Evolutionary conservation across 2,113 vertebrate genomes (phyloP), one percentile per base, ranked within the genome.

Genomic region (Ardeotis arabs): DNA sequence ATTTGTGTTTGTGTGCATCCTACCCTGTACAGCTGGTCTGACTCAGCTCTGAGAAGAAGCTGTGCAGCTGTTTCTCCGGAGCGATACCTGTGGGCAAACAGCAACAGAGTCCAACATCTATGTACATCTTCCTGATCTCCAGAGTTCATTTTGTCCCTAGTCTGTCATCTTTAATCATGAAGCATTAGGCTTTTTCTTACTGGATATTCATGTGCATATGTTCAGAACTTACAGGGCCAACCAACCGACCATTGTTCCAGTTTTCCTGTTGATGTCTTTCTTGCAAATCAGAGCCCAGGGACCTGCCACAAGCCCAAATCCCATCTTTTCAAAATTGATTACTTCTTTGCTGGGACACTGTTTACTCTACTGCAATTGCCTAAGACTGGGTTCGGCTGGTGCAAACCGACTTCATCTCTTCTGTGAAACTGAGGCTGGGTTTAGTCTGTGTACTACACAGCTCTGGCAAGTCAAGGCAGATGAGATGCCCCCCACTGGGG

Each of bases 11-110:
- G 92, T 97, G 76, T 92, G 63, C 84, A 92, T 96, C 95, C 73
- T 93, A 78, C 83, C 58, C 95, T 72, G 87, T 79, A 87, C 97
- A 98, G 97, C 97, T 98, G 97, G 96, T 96, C 95, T 97, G 96
- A 97, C 91, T 97, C 96, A 94, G 96, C 83, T 94, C 90, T 53
- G 67, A 84, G 96, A 96, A 96, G 97, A 97, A 93, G 93, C 75
- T 91, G 83, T 95, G 93, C 98, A 98, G 98, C 98, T 98, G 97
- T 97, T 98, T 96, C 96, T 97, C 96, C 76, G 91, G 77, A 98
- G 97, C 96, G 58, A 94, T 49, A 96, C 96, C 97, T 77, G 82
- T 87, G 95, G 98, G 98, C 97, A 96, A 97, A 90, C 37, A 86
- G 88, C 90, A 96, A 78, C 87, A 68, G 59, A 90, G 68, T 85